A percentile compares a stretch with the other conserved stretches of the same genome.
phyloP scores from a whole-genome alignment of 1,140 invertebrate genomes.

The Octopus sinensis region DNA sequence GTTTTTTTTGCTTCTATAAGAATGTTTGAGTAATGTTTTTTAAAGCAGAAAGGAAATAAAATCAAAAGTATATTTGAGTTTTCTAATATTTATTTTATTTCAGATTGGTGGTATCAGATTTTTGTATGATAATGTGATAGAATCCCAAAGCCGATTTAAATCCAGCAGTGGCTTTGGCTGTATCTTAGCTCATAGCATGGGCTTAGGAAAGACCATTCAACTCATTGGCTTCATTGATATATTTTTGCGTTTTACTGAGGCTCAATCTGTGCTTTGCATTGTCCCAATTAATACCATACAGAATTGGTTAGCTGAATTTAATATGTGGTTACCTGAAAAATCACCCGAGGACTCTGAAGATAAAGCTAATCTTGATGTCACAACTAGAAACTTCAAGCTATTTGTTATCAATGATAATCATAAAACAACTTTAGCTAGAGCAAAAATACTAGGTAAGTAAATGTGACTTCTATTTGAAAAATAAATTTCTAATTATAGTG shows the following conservation, averaged over 20 bases:
- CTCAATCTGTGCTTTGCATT: conserved; percentile 87
- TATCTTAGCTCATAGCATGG: conserved; percentile 98
- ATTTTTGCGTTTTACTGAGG: conserved; percentile 85
- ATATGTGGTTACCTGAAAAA: conserved; percentile 81
- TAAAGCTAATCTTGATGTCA: conserved; percentile 19
- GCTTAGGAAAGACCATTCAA: conserved; percentile 91
- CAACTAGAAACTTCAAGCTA: conserved; percentile 81
- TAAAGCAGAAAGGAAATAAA: no score
- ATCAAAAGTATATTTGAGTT: no score
- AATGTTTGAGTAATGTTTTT: no score
- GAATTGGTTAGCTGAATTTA: conserved; percentile 97
- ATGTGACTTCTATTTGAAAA: no score
- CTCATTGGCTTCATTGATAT: conserved; percentile 93
- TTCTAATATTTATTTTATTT: conserved; percentile 28
- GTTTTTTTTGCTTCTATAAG: no score
- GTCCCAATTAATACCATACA: conserved; percentile 99
- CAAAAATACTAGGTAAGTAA: conserved; percentile 66
- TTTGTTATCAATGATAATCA: conserved; percentile 91
- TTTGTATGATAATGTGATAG: conserved; percentile 93
- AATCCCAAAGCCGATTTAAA: conserved; percentile 82
- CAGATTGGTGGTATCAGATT: conserved; percentile 94
- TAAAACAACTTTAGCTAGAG: conserved; percentile 82
- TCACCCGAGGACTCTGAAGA: conserved; percentile 22
- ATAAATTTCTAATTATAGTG: no score
- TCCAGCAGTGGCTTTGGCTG: conserved; percentile 93